Evolutionary conservation across 2,113 vertebrate genomes (phyloP), one percentile per base, ranked within the genome.

Genomic region (Elaphurus davidianus): DNA sequence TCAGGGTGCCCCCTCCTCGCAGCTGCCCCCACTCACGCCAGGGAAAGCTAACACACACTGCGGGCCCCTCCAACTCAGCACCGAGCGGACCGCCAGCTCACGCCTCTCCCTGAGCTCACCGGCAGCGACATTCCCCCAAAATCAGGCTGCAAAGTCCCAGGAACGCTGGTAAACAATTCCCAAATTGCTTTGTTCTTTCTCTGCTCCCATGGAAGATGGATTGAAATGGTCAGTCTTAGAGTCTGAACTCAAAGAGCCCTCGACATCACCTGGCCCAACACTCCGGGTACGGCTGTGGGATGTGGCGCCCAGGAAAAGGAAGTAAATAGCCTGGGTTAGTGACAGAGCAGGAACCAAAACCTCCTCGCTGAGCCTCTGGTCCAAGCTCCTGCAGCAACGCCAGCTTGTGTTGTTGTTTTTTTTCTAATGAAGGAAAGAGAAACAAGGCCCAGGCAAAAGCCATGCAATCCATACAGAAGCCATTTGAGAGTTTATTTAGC

Each of bases 11-110:
- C 79, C 87, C 62, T 11, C 82, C 57, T 59, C 12, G 2, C 7
- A 84, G 64, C 79, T 3, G 6, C n/a, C 21, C 8, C 40, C 33
- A 6, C n/a, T 1, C 12, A 45, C 0, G 2, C 28, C 23, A 8
- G 85, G 1, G 50, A 30, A 27, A 19, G 55, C 5, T 6, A 36
- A 40, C 1, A 10, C 0, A 7, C 0, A 2, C 3, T 54, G 7
- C 0, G 0, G 5, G 2, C 16, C 64, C 27, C 60, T n/a, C 60
- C 47, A 50, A 50, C 47, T 50, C 12, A 8, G 30, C 59, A 3
- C 27, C 9, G 8, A 27, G 47, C 9, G 5, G 28, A 33, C 23
- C 3, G 12, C 21, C 43, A 5, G 8, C 27, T 64, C 28, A 2
- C 1, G 1, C n/a, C 7, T 6, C 52, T 83, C 78, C 90, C 6